Evolutionary conservation across 2,888 invertebrate species (phyloP), one percentile per base, ranked within the genome.

Genomic region (Macaria notata): DNA sequence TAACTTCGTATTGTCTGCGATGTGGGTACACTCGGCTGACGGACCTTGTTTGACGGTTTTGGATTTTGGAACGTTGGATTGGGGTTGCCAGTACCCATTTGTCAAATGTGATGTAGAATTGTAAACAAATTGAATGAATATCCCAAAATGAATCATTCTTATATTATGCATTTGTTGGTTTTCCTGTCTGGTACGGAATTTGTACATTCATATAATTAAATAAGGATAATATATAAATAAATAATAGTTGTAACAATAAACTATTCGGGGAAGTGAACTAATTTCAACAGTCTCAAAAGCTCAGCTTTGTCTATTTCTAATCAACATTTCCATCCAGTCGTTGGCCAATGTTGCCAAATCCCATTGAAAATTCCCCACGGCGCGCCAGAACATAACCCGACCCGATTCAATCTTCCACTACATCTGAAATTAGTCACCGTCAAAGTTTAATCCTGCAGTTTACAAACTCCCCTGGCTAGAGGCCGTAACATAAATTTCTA

Each of bases 1-100:
- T 88, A 88, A 86, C 83, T 86, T 79, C 70, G 83, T 79, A 82
- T 85, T 86, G 86, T 87, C 83, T 84, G 85, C 73, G 76, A 59
- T 54, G 59, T 59, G 59, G 54, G 59, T 19, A 50, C 31, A 76
- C 83, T 56, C 44, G 56, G 49, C 60, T 62, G 63, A 64, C 65
- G 65, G 70, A 72, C 72, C 70, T 72, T 78, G 76, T 73, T 69
- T 63, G 50, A 50, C 59, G 69, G 68, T 66, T n/a, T n/a, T 71
- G 70, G 73, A 72, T 71, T 69, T 71, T 66, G 65, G 33, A 41
- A 41, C 41, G 41, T 41, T 4, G 33, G 4, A 4, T 36, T 36
- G 33, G 19, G 19, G 19, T 19, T 19, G 19, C 19, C 19, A 19
- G 19, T 1, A 19, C n/a, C n/a, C 2, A 19, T 19, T 19, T 19